Conservation (phyloP, 2,113 vertebrate species). For the Upupa epops region DNA sequence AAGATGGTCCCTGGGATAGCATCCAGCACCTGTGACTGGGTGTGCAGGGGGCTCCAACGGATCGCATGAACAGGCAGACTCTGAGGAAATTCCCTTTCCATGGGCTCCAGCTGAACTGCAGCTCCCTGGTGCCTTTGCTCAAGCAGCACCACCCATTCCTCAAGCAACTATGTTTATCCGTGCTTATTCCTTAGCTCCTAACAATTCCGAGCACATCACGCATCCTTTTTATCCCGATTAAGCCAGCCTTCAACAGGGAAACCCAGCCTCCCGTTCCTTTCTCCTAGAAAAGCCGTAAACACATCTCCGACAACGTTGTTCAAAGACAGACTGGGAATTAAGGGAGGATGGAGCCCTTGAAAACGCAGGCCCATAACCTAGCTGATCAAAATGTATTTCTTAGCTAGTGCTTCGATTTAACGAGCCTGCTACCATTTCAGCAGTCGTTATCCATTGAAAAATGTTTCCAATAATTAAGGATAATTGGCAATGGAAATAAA, state of each 20-base stretch:
- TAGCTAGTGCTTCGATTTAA: slow-evolving; percentile 62
- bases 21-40: no score
- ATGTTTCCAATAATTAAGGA: slow-evolving; percentile 75
- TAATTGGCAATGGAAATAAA: slow-evolving; percentile 76
- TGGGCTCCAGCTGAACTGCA: no score
- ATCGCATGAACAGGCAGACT: no score
- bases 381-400: slow-evolving; percentile 64
- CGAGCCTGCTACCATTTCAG: slow-evolving; percentile 67
- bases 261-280: background rate
- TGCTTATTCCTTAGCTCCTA: background rate
- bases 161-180: background rate
- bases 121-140: background rate
- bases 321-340: slow-evolving; percentile 42
- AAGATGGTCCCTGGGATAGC: no score
- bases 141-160: background rate
- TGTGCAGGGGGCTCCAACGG: no score
- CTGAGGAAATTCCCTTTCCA: no score
- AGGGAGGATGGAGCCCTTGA: slow-evolving; percentile 16
- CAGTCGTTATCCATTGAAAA: slow-evolving; percentile 61
- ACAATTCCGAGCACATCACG: background rate
- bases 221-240: slow-evolving; percentile 35
- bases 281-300: background rate
- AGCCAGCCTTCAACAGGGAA: background rate
- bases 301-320: slow-evolving; percentile 42
- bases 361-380: slow-evolving; percentile 34